phyloP scores from a whole-genome alignment of 2,797 vertebrate genomes.

The Falco cherrug region DNA sequence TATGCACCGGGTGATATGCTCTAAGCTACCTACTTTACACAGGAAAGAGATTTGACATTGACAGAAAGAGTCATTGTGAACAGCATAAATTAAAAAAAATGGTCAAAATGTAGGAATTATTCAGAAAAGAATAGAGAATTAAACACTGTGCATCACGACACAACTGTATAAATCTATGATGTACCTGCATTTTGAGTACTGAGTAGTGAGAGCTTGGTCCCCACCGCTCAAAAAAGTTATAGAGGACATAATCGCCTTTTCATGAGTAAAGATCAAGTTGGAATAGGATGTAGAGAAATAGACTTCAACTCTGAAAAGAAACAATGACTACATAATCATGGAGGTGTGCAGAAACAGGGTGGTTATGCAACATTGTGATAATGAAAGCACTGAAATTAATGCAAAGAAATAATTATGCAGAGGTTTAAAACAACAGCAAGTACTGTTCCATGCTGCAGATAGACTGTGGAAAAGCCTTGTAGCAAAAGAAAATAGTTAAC shows the following conservation, averaged over 20 bases:
- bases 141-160: neutral
- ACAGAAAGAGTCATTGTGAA: neutral
- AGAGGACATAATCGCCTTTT: neutral
- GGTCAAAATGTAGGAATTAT: neutral
- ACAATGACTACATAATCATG: neutral
- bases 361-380: neutral
- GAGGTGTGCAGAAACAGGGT: rapidly evolving
- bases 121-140: neutral
- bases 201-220: neutral
- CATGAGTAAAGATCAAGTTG: neutral
- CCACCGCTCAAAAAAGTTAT: neutral
- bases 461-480: neutral
- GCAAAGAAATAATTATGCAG: neutral
- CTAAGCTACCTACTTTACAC: neutral
- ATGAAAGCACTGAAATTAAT: neutral
- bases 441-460: neutral
- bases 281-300: neutral
- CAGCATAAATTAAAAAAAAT: neutral
- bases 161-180: neutral
- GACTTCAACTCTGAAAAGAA: neutral
- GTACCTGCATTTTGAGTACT: neutral
- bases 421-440: neutral
- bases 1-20: neutral
- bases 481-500: neutral
- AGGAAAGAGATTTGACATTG: neutral